Conservation (phyloP, 2,113 vertebrate genomes). For the Eulacestoma nigropectus region DNA sequence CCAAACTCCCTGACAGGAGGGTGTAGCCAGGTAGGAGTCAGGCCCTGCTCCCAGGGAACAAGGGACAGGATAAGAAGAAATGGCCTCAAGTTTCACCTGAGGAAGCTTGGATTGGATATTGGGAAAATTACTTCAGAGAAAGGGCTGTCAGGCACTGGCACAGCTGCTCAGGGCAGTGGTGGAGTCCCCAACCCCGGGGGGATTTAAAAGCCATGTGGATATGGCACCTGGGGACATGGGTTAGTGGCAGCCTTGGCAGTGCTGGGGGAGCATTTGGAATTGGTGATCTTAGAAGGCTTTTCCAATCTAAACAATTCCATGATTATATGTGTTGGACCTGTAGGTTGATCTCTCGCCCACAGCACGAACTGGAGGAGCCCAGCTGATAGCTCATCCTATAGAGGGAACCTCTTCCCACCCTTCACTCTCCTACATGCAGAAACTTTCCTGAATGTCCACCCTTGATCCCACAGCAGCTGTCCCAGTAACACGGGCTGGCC, state of each 20-base stretch:
- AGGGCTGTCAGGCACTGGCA: neutral
- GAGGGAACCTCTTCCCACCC: neutral
- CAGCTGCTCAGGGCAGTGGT: neutral
- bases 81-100: neutral
- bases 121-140: neutral
- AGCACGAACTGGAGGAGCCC: neutral
- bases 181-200: accelerated
- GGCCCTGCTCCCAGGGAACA: neutral
- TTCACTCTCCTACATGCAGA: neutral
- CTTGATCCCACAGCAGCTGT: constrained; percentile 13
- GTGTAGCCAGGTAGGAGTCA: accelerated
- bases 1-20: neutral
- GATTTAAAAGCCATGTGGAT: neutral
- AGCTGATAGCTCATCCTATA: neutral
- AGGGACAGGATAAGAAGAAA: neutral
- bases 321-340: neutral
- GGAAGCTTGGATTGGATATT: neutral
- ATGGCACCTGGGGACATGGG: neutral
- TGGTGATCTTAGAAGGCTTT: neutral
- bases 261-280: neutral
- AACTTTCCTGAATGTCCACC: neutral
- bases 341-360: accelerated
- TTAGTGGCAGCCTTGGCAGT: neutral
- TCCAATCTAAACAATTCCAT: neutral
- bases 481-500: neutral